These are phyloP conservation scores for Drosophila arizonae DNA, from an alignment of 1,140 invertebrate genomes.

Conservation along the genomic window DNA sequence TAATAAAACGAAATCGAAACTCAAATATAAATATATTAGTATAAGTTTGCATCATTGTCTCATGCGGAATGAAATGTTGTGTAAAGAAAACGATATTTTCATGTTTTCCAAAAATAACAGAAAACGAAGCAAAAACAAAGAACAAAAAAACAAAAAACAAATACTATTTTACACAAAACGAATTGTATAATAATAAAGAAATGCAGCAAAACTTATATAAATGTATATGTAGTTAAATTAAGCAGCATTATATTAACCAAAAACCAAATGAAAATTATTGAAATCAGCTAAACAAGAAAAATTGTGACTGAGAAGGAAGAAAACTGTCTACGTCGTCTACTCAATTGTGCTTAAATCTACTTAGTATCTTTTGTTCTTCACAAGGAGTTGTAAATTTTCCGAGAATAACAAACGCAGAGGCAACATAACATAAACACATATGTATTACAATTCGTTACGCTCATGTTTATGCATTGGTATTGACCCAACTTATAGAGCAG, in stretches of 20 bases:
- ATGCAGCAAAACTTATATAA: constrained; percentile 72
- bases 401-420: constrained; percentile 7
- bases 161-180: constrained; percentile 49
- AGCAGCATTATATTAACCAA: constrained; percentile 81
- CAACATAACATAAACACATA: constrained; percentile 15
- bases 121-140: constrained; percentile 30
- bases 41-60: constrained; percentile 49
- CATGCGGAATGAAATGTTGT: constrained; percentile 54
- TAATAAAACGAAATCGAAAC: constrained; percentile 30
- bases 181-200: constrained; percentile 68
- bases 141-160: constrained; percentile 14
- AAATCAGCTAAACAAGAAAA: constrained; percentile 64
- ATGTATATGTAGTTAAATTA: constrained; percentile 77
- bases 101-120: constrained; percentile 51
- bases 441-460: constrained; percentile 42
- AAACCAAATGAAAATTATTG: constrained; percentile 61
- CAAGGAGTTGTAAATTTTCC: constrained; percentile 52
- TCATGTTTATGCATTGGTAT: constrained; percentile 43
- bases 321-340: constrained; percentile 45
- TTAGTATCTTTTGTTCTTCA: constrained; percentile 48
- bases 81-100: constrained; percentile 50
- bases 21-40: constrained; percentile 41
- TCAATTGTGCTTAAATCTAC: constrained; percentile 60
- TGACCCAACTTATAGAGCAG: constrained; percentile 30
- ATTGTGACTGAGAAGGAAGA: constrained; percentile 56